Percentiles rank a stretch among this genome's conserved stretches.
These are phyloP conservation scores for Anodontia alba DNA, from an alignment of 2,888 invertebrate genomes.

Conservation along the genomic window DNA sequence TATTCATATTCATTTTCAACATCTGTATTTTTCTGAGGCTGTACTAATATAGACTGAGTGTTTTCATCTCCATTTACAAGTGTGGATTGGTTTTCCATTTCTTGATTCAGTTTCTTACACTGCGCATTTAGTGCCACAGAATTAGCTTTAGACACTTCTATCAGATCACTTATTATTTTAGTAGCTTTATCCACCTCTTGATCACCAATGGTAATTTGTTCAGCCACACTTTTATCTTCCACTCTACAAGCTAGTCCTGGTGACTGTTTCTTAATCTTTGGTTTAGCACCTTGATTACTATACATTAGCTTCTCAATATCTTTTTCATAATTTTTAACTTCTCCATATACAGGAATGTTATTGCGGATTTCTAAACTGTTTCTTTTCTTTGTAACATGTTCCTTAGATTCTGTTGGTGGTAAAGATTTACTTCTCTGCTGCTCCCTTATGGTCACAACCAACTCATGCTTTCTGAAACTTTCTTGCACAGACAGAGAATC, in stretches of 20 bases:
- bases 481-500: conserved; percentile 51
- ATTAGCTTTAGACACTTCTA: conserved; percentile 57
- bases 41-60: conserved; percentile 20
- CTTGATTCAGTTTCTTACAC: conserved; percentile 28
- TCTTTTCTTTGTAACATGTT: conserved; percentile 72
- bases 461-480: conserved; percentile 61
- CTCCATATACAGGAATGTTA: conserved; percentile 81
- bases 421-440: conserved; percentile 59
- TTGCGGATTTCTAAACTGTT: conserved; percentile 83
- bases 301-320: conserved; percentile 69
- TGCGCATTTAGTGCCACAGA: conserved; percentile 48
- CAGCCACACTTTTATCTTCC: conserved; percentile 48
- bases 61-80: conserved; percentile 31
- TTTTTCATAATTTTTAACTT: conserved; percentile 80
- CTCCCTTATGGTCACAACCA: conserved; percentile 52
- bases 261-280: conserved; percentile 82
- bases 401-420: conserved; percentile 49
- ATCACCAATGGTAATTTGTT: conserved; percentile 17
- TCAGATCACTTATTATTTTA: conserved; percentile 55
- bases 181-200: conserved; percentile 40
- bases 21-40: conserved; percentile 61
- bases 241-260: conserved; percentile 83
- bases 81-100: conserved; percentile 14
- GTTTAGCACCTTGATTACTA: conserved; percentile 77
- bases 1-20: conserved; percentile 84